A percentile compares a stretch with the other conserved stretches of the same genome.
Conservation (phyloP, 2,888 invertebrate genomes). For the Cryptosula pallasiana region DNA sequence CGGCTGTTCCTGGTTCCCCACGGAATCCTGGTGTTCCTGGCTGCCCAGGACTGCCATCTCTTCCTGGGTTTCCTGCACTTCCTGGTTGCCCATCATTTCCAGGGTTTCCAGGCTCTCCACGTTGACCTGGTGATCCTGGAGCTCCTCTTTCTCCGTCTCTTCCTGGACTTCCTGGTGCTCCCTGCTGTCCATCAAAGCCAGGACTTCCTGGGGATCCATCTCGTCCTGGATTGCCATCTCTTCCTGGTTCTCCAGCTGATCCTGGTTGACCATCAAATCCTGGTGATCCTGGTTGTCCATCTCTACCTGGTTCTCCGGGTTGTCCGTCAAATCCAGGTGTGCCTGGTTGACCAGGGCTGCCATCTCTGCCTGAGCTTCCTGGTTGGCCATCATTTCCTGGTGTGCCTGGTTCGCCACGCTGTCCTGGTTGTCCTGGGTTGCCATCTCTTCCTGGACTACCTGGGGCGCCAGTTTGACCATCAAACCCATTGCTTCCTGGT, state of each 20-base stretch:
- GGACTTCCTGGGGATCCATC: slow-evolving; percentile 15
- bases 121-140: neutral
- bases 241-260: neutral
- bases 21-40: neutral
- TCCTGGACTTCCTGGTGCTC: neutral
- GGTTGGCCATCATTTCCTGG: neutral
- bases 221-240: neutral
- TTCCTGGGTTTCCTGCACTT: neutral
- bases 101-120: neutral
- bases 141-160: neutral
- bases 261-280: slow-evolving; percentile 22
- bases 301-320: slow-evolving; percentile 13
- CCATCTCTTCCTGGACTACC: slow-evolving; percentile 24
- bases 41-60: neutral
- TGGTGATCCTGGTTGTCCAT: neutral
- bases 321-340: neutral
- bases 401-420: neutral
- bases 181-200: neutral
- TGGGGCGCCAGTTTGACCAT: neutral
- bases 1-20: slow-evolving; percentile 6
- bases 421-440: slow-evolving; percentile 10
- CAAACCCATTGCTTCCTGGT: slow-evolving; percentile 5
- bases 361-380: slow-evolving; percentile 19
- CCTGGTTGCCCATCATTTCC: slow-evolving; percentile 24
- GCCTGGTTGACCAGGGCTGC: slow-evolving; percentile 14